phyloP scores from a whole-genome alignment of 2,888 invertebrate genomes.

The Auanema freiburgensis region DNA sequence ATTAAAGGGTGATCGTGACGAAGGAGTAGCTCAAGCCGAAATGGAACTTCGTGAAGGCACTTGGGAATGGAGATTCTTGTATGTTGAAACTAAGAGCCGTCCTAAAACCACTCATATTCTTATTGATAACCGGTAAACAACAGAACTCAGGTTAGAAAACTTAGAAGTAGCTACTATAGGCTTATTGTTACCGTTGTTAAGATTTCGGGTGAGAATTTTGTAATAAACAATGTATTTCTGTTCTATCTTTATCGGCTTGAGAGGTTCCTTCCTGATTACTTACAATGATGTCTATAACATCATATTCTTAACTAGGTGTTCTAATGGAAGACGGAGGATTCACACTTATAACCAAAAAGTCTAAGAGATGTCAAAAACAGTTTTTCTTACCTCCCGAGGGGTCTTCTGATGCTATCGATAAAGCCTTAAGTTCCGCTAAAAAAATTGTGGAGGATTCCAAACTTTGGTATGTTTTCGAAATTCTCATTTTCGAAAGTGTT shows the following conservation, averaged over 20 bases:
- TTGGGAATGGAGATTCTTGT: constrained; percentile 40
- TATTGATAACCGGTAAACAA: constrained; percentile 54
- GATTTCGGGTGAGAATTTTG: background rate
- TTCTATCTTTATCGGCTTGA: background rate
- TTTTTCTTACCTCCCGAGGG: constrained; percentile 17
- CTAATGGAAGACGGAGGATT: constrained; percentile 46
- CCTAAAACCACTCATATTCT: constrained; percentile 51
- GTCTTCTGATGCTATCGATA: constrained; percentile 22
- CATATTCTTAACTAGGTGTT: background rate
- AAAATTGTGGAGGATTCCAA: constrained; percentile 1
- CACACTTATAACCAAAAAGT: constrained; percentile 25
- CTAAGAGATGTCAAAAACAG: background rate
- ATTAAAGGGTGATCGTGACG: constrained; percentile 45
- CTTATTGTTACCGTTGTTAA: background rate
- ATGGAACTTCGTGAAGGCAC: constrained; percentile 54
- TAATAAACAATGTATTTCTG: background rate
- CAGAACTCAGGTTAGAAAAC: background rate
- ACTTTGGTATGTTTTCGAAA: background rate
- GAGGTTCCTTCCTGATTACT: background rate
- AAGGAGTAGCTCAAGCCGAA: constrained; percentile 57
- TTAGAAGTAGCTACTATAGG: background rate
- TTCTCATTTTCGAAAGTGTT: background rate
- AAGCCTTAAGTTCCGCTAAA: constrained; percentile 23
- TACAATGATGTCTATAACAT: background rate
- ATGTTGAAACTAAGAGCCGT: constrained; percentile 48